Percentiles rank a stretch among this genome's conserved stretches.
These are phyloP conservation scores for Microcebus murinus DNA, from an alignment of 2,113 vertebrate species.

Conservation along the genomic window DNA sequence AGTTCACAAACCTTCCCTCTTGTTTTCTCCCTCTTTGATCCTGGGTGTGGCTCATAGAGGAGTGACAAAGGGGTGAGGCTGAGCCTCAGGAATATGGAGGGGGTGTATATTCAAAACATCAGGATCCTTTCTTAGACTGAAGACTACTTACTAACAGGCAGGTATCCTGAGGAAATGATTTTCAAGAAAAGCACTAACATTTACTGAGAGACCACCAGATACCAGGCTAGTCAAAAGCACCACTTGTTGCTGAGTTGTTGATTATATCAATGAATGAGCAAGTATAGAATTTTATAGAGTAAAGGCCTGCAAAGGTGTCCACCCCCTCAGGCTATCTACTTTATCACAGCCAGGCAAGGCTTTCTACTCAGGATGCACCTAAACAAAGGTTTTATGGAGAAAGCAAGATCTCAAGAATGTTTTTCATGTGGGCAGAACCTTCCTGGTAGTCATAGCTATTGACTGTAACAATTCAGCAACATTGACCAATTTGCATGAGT, in stretches of 20 bases:
- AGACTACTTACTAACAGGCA: not conserved
- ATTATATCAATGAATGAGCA: not conserved
- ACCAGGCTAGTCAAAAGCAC: not conserved
- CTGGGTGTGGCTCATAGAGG: not conserved
- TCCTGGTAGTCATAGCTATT: not conserved
- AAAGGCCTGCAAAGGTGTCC: not conserved
- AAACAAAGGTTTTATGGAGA: not conserved
- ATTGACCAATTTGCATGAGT: not conserved
- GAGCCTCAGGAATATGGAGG: not conserved
- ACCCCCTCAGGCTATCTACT: not conserved
- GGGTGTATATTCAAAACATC: not conserved
- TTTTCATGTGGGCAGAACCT: not conserved
- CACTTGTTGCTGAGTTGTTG: not conserved
- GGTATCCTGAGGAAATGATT: not conserved
- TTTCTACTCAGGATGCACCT: not conserved
- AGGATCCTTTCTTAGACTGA: not conserved
- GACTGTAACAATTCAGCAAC: not conserved
- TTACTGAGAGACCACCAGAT: not conserved
- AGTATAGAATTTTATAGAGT: not conserved
- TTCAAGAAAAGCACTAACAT: not conserved
- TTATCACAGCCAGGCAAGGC: not conserved
- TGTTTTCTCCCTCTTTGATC: not conserved
- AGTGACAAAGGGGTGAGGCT: not conserved
- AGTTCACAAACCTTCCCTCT: not conserved
- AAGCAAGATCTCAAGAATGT: not conserved